phyloP scores from a whole-genome alignment of 2,797 vertebrate genomes.

The Acipenser ruthenus region DNA sequence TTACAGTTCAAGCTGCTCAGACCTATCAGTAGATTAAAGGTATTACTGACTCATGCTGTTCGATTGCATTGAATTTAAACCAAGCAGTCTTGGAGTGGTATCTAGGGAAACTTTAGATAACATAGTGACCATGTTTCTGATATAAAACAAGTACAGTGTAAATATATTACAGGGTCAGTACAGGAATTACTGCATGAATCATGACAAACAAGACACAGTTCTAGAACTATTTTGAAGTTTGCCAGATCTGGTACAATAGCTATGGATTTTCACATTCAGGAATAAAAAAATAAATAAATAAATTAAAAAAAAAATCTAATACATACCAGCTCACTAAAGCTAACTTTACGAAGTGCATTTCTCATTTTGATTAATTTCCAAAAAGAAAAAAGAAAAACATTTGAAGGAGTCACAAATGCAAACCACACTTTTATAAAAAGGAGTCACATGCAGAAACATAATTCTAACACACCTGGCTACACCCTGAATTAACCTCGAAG shows the following conservation, averaged over 20 bases:
- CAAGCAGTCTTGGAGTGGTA: slow-evolving; percentile 29
- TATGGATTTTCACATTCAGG: neutral
- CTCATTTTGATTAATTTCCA: slow-evolving; percentile 5
- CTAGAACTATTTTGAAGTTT: neutral
- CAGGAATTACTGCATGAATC: neutral
- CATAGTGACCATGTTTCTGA: neutral
- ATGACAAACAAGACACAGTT: neutral
- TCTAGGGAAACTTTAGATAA: slow-evolving; percentile 2
- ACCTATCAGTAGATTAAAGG: slow-evolving; percentile 26
- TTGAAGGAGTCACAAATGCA: neutral
- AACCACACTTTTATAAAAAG: neutral
- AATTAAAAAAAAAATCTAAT: too few species aligned
- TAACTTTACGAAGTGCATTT: neutral
- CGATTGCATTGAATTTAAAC: slow-evolving; percentile 42
- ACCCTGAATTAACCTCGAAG: slow-evolving; percentile 15
- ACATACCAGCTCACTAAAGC: neutral
- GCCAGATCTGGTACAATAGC: neutral
- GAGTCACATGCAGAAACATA: neutral
- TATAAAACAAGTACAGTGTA: neutral
- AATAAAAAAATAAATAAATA: too few species aligned
- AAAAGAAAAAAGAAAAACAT: neutral
- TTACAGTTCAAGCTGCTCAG: slow-evolving; percentile 26
- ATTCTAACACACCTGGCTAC: neutral
- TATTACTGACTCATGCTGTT: slow-evolving; percentile 30
- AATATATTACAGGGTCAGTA: neutral